A percentile compares a stretch with the other conserved stretches of the same genome.
These are phyloP conservation scores for Caenorhabditis sulstoni DNA, from an alignment of 2,888 invertebrate genomes.

Conservation along the genomic window DNA sequence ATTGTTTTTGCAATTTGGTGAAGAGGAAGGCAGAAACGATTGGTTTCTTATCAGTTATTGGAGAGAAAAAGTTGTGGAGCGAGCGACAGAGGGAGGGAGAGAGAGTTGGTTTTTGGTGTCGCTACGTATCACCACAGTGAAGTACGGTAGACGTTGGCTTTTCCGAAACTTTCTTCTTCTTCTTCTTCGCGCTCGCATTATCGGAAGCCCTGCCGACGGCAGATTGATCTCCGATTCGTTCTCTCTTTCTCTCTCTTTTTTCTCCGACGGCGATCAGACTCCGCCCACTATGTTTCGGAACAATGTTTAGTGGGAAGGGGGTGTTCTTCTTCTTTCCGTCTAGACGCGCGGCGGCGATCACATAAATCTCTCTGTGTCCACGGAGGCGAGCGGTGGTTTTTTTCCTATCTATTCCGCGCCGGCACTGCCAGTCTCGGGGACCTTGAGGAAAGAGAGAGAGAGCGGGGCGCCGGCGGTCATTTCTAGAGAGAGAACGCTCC, in stretches of 20 bases:
- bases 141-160: too few species aligned
- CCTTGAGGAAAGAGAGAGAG: constrained; percentile 21
- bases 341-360: background rate
- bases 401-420: background rate
- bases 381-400: background rate
- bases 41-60: too few species aligned
- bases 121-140: too few species aligned
- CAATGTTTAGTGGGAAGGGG: background rate
- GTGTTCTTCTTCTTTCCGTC: too few species aligned
- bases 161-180: too few species aligned
- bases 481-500: background rate
- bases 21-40: too few species aligned
- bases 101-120: too few species aligned
- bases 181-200: too few species aligned
- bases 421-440: constrained; percentile 51
- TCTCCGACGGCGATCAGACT: background rate
- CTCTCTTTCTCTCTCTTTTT: background rate
- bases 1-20: too few species aligned
- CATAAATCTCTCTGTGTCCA: background rate
- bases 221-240: background rate
- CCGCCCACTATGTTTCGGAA: background rate
- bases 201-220: too few species aligned
- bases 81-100: too few species aligned
- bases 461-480: background rate
- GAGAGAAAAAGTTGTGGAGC: too few species aligned